These are phyloP conservation scores for Aproaerema taeniolella DNA, from an alignment of 2,888 invertebrate genomes.

Conservation along the genomic window DNA sequence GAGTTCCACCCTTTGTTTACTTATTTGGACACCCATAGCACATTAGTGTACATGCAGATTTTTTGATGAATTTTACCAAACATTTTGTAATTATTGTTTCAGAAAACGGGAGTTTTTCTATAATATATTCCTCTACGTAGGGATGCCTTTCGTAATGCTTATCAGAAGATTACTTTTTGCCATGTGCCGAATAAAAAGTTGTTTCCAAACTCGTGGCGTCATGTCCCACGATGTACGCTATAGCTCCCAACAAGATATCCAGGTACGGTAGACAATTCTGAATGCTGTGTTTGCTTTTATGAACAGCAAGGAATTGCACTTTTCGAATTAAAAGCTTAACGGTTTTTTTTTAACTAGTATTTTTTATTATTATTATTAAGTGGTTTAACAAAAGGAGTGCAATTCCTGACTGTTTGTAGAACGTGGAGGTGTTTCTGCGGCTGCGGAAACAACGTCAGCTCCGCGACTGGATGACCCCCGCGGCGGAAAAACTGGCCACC, in stretches of 20 bases:
- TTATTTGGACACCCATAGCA: too few relatives aligned
- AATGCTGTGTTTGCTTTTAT: not conserved
- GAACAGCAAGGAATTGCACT: conserved; percentile 59
- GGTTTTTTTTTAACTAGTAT: too few relatives aligned
- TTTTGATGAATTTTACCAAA: too few relatives aligned
- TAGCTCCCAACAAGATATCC: conserved; percentile 33
- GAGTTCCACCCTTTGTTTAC: too few relatives aligned
- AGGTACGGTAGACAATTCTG: conserved; percentile 33
- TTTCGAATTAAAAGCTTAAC: conserved; percentile 14
- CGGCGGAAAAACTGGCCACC: conserved; percentile 50
- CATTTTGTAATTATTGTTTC: too few relatives aligned
- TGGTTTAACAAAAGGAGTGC: conserved; percentile 34
- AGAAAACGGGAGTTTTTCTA: too few relatives aligned
- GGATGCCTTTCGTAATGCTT: too few relatives aligned
- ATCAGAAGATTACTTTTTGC: too few relatives aligned
- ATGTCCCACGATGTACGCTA: not conserved
- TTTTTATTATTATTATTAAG: not conserved
- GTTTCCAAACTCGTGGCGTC: too few relatives aligned
- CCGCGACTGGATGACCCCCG: conserved; percentile 56
- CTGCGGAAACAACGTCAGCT: conserved; percentile 31
- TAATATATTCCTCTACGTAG: too few relatives aligned
- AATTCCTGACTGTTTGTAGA: conserved; percentile 57
- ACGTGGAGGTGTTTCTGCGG: conserved; percentile 26
- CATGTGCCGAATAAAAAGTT: too few relatives aligned
- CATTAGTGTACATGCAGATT: too few relatives aligned